Evolutionary conservation across 2,113 vertebrate genomes (phyloP), one percentile per base, ranked within the genome.

Genomic region (Pardalotus punctatus): DNA sequence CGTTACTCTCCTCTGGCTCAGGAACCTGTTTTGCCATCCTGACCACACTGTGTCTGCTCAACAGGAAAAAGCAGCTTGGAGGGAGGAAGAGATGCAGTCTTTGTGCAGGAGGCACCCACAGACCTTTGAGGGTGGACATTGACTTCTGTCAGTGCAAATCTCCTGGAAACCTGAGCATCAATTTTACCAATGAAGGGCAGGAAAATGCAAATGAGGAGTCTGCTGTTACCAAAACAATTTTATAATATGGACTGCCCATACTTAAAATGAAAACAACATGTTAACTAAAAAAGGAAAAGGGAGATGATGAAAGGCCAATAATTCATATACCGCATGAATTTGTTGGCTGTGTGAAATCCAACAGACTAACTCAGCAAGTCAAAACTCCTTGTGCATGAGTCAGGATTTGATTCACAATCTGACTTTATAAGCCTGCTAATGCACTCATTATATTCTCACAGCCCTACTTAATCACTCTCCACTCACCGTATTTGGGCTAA

Each of bases 361-460:
- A 56, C 42, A 88, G 69, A 70, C 43, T 42, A 94, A 91, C 36
- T 87, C 70, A 84, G 80, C 86, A 89, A 94, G 89, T 76, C 91
- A 87, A 53, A 94, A 91, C 81, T 91, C 81, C 58, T 50, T 70
- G 27, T 23, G 51, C 56, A 42, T 78, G 70, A 95, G 72, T 85
- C 91, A 94, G 33, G 62, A 93, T 85, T 95, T 95, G 86, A 85
- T 85, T 91, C 81, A 89, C 11, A 18, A 76, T 79, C 57, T 76
- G 60, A 92, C 57, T 81, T 94, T 95, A 93, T 57, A 91, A 87
- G 73, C 65, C 16, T 62, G n/a, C 14, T 91, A 88, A 78, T 67
- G n/a, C 20, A 74, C 36, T 91, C 38, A 64, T 90, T 70, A 82
- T 42, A 36, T 54, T 40, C 53, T 61, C 36, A 83, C 64, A 93